A percentile compares a stretch with the other conserved stretches of the same genome.
These are phyloP conservation scores for Campoplex capitator DNA, from an alignment of 2,888 invertebrate species.

Conservation along the genomic window DNA sequence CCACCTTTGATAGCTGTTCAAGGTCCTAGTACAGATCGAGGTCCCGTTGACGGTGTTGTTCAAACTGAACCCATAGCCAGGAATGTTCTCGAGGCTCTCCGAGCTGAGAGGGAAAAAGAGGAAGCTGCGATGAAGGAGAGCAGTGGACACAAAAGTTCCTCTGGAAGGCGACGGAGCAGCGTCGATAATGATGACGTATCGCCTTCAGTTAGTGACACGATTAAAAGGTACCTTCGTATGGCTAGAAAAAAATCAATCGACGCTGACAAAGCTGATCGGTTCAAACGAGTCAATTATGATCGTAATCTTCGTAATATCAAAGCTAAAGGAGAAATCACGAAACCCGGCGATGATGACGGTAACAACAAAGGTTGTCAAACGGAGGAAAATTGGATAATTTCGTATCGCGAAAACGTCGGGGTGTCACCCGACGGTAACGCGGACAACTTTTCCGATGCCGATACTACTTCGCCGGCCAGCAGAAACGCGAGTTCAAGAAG, in stretches of 20 bases:
- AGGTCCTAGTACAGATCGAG: conserved; percentile 86
- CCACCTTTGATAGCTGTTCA: conserved; percentile 90
- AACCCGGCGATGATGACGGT: conserved; percentile 92
- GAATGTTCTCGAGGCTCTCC: conserved; percentile 85
- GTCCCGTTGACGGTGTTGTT: conserved; percentile 86
- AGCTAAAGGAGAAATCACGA: conserved; percentile 90
- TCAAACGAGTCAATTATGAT: conserved; percentile 95
- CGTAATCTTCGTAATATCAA: conserved; percentile 93
- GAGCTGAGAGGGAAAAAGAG: conserved; percentile 86
- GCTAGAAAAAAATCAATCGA: conserved; percentile 95
- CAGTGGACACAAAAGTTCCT: conserved; percentile 79
- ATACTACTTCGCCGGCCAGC: conserved; percentile 83
- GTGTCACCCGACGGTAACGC: conserved; percentile 81
- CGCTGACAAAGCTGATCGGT: conserved; percentile 92
- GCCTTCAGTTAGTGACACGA: conserved; percentile 94
- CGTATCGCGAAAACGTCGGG: conserved; percentile 85
- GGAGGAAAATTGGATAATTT: conserved; percentile 90
- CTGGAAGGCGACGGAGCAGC: conserved; percentile 89
- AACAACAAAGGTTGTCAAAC: conserved; percentile 92
- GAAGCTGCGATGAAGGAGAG: conserved; percentile 78
- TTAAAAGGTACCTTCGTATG: conserved; percentile 94
- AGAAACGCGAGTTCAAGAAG: conserved; percentile 86
- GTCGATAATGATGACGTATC: conserved; percentile 94
- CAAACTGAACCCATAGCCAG: conserved; percentile 89
- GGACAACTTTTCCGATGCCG: conserved; percentile 78